These are phyloP conservation scores for Eospalax fontanierii DNA, from an alignment of 2,797 vertebrate species.

Conservation along the genomic window DNA sequence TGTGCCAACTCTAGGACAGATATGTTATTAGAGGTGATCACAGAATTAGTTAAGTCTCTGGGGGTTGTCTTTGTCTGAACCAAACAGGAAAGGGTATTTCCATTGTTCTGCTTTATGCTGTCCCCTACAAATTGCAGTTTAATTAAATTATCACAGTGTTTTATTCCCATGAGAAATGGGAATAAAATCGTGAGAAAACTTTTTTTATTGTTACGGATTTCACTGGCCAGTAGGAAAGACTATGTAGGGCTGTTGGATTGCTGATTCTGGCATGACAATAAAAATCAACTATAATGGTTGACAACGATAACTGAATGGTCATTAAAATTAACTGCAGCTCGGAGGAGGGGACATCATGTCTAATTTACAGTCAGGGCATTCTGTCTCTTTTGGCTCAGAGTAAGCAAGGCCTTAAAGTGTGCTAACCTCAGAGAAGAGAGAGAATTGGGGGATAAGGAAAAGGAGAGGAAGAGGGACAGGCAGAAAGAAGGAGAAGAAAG, in stretches of 20 bases:
- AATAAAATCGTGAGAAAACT: background rate
- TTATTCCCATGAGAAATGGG: background rate
- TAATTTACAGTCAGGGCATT: background rate
- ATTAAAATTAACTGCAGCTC: background rate
- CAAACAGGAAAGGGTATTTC: slow-evolving; percentile 25
- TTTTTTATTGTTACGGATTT: background rate
- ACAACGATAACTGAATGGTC: background rate
- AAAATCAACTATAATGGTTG: background rate
- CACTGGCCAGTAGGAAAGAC: background rate
- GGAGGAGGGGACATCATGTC: background rate
- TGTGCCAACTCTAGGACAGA: background rate
- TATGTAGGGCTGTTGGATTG: background rate
- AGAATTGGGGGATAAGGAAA: background rate
- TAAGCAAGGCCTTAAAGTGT: background rate
- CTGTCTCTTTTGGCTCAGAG: slow-evolving; percentile 16
- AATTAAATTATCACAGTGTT: background rate
- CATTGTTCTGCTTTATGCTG: background rate
- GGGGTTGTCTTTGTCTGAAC: background rate
- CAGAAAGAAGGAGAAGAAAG: background rate
- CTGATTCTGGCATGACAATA: slow-evolving; percentile 2
- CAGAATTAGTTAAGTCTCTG: background rate
- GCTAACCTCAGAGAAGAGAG: background rate
- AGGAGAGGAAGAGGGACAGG: background rate
- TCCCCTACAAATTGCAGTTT: slow-evolving; percentile 22
- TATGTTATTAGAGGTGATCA: slow-evolving; percentile 7